Evolutionary conservation across 2,113 vertebrate genomes (phyloP), one percentile per base, ranked within the genome.

Genomic region (Phaethornis superciliosus): DNA sequence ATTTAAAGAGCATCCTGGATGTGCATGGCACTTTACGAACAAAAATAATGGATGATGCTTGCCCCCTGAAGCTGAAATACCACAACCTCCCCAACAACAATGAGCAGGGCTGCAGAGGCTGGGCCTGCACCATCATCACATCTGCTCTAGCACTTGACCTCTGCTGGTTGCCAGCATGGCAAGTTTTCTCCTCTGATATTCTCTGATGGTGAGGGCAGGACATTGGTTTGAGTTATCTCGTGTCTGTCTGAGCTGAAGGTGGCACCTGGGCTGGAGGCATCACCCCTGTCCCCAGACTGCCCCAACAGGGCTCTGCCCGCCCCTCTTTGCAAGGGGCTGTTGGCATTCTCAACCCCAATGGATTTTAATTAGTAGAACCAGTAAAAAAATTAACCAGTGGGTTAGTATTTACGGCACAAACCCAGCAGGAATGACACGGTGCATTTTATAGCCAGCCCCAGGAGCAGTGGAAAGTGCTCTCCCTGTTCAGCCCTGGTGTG

Each of bases 191-290:
- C 49, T 5, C 65, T 3, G 13, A 2, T 51, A 88, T 11, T 2
- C 72, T 18, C 35, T 1, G 1, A 35, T 5, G 23, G 46, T 51
- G 10, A 35, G 60, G 51, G 2, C 9, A 15, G 59, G 13, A 15
- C 1, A 0, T 30, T 0, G n/a, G 7, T 2, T 6, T 32, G 8
- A 33, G 15, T 26, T 9, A 4, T 23, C 6, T 11, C 4, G 1
- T 17, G 14, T 13, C 30, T 33, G 1, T 20, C 33, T 37, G 27
- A 37, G 40, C 68, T 44, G 84, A 15, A 16, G 58, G 2, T 1
- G 7, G 7, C 2, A 18, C 8, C 32, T 2, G 1, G 67, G 87
- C 27, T 54, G 67, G 46, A 80, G 67, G 1, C 84, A 23, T 21
- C 18, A 20, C 47, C 47, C 18, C 9, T 47, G 47, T 47, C 47